Conservation (phyloP, 2,113 vertebrate species). For the Brachyistius frenatus region DNA sequence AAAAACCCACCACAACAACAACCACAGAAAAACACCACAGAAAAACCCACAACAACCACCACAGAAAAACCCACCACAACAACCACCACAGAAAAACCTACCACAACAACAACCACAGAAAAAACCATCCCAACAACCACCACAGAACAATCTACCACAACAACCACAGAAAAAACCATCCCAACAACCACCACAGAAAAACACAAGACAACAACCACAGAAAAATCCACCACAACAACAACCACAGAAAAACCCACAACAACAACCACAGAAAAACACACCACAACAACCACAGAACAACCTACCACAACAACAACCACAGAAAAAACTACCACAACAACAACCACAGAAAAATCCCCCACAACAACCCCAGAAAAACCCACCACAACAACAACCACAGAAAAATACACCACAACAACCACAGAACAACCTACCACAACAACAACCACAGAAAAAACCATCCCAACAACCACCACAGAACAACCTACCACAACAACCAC, state of each 20-base stretch:
- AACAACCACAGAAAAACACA: neutral
- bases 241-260: neutral
- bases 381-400: too few species aligned
- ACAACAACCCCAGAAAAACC: too few species aligned
- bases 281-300: neutral
- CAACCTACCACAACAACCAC: too few species aligned
- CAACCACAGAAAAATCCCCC: conserved; percentile 8
- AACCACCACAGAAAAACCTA: too few species aligned
- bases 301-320: too few species aligned
- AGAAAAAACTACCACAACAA: neutral
- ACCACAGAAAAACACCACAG: neutral
- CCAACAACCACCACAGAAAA: neutral
- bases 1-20: too few species aligned
- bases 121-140: neutral
- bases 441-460: too few species aligned
- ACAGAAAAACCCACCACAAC: neutral
- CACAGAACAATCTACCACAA: neutral
- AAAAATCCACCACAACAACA: neutral
- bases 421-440: too few species aligned
- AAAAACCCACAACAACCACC: neutral
- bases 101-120: conserved; percentile 6
- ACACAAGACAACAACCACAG: neutral
- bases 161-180: neutral
- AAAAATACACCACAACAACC: neutral
- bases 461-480: too few species aligned